These are phyloP conservation scores for Pandemis cinnamomeana DNA, from an alignment of 2,888 invertebrate genomes.

Conservation along the genomic window DNA sequence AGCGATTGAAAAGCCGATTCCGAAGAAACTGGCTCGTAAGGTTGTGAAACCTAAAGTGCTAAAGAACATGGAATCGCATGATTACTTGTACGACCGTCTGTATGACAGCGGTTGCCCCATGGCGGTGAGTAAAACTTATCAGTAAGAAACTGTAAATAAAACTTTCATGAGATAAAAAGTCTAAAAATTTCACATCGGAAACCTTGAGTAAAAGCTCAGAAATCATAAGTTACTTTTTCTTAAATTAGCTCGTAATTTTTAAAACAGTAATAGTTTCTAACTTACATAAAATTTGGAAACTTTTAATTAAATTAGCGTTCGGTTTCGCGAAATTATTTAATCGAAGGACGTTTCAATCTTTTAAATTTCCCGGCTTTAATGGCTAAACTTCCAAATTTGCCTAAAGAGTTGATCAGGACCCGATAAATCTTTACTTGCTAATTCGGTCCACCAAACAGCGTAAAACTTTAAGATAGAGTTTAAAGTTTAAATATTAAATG, in stretches of 20 bases:
- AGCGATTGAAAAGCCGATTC: constrained; percentile 49
- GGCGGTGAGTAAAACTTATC: constrained; percentile 60
- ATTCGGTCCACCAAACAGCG: constrained; percentile 3
- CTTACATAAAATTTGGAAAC: background rate
- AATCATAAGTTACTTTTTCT: background rate
- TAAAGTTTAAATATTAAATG: background rate
- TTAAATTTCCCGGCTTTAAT: constrained; percentile 8
- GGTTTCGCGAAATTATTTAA: constrained; percentile 6
- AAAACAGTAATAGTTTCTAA: background rate
- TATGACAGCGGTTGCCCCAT: constrained; percentile 71
- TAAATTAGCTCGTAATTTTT: background rate
- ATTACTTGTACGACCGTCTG: constrained; percentile 74
- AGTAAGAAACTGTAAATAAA: background rate
- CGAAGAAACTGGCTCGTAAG: constrained; percentile 60
- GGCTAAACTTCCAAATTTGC: constrained; percentile 16
- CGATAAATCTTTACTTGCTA: constrained; percentile 16
- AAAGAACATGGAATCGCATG: constrained; percentile 69
- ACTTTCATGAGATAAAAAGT: too few species aligned
- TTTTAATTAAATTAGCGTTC: constrained; percentile 15
- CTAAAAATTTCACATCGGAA: too few species aligned
- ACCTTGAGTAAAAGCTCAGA: background rate
- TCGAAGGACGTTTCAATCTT: background rate
- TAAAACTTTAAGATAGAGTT: background rate
- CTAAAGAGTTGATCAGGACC: constrained; percentile 7
- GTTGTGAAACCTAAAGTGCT: constrained; percentile 72